Conservation (phyloP, 2,797 vertebrate genomes). For the Streptopelia turtur region DNA sequence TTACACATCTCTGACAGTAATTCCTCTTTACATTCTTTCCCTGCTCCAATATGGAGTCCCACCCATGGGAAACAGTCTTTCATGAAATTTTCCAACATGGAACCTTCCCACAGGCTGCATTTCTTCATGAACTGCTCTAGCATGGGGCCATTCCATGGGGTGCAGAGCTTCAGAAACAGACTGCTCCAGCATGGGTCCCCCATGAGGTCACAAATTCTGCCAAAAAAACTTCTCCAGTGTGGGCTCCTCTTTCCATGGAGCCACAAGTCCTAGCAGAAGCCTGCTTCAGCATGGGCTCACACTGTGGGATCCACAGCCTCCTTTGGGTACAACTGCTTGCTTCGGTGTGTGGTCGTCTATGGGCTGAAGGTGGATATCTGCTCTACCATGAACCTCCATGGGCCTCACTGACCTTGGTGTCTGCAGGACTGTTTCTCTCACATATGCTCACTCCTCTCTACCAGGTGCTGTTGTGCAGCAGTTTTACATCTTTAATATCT, state of each 20-base stretch:
- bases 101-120: too few species aligned
- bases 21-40: not conserved
- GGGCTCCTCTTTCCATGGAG: too few species aligned
- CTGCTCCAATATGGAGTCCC: not conserved
- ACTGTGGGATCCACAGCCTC: not conserved
- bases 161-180: too few species aligned
- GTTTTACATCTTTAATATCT: not conserved
- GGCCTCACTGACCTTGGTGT: not conserved
- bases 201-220: too few species aligned
- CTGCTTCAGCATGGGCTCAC: too few species aligned
- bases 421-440: not conserved
- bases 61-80: too few species aligned
- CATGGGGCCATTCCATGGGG: too few species aligned
- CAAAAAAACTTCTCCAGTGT: too few species aligned
- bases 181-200: too few species aligned
- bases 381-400: rapidly evolving
- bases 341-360: rapidly evolving
- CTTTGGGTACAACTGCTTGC: not conserved
- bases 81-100: too few species aligned
- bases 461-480: not conserved
- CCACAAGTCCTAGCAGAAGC: not conserved
- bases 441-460: not conserved
- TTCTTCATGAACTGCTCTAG: too few species aligned
- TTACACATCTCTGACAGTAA: not conserved
- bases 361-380: not conserved